phyloP scores from a whole-genome alignment of 2,888 invertebrate species.

The Melipona beecheii region DNA sequence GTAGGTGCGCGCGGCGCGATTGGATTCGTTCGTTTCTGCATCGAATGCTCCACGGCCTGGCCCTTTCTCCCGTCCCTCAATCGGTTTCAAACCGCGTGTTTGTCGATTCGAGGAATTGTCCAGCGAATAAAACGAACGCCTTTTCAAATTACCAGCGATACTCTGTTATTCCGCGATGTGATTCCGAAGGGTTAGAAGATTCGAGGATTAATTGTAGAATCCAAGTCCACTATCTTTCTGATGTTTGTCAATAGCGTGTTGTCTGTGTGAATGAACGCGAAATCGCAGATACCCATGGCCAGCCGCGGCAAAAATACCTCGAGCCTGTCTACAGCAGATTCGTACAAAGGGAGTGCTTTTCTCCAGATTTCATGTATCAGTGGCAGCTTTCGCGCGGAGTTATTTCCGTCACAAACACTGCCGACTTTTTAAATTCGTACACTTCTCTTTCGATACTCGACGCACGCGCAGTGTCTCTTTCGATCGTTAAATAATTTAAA shows the following conservation, averaged over 20 bases:
- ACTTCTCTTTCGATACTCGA: neutral
- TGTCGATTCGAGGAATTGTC: neutral
- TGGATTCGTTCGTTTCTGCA: neutral
- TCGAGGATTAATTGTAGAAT: neutral
- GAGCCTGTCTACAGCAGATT: neutral
- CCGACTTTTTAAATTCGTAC: neutral
- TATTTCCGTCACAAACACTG: neutral
- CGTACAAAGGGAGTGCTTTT: neutral
- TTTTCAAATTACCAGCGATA: neutral
- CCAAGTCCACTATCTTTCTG: neutral
- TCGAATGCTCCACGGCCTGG: neutral
- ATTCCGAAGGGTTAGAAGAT: neutral
- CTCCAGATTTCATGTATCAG: neutral
- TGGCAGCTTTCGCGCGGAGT: neutral
- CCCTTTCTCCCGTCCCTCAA: constrained; percentile 4
- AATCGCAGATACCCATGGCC: neutral
- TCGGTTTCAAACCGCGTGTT: constrained; percentile 6
- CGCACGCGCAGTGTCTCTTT: neutral
- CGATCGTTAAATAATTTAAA: too few species aligned
- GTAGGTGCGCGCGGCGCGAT: neutral
- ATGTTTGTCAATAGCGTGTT: neutral
- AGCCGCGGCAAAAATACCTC: neutral
- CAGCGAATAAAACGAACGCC: constrained; percentile 2
- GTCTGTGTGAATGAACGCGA: neutral
- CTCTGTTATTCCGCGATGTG: neutral